Evolutionary conservation across 2,113 vertebrate genomes (phyloP).

Genomic region (Myxocyprinus asiaticus): DNA sequence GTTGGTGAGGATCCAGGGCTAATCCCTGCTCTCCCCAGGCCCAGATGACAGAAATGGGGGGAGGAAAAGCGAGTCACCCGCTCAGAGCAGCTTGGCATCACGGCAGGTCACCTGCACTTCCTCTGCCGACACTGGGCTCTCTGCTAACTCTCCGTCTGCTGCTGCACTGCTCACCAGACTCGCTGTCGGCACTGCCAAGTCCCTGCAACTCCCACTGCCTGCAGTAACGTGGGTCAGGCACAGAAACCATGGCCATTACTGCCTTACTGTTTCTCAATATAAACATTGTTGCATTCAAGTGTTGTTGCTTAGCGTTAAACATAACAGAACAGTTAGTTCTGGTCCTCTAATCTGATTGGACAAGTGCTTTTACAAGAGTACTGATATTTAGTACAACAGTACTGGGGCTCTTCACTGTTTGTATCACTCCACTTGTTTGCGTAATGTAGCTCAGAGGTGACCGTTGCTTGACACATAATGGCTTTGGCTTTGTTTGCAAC

Average conservation of each 20-base stretch:
- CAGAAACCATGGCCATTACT: neutral
- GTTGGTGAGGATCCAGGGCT: conserved; percentile 41
- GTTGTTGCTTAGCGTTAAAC: no score
- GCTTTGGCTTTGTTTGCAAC: no score
- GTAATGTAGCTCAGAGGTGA: no score
- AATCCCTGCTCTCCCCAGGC: conserved; percentile 42
- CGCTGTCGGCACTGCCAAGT: conserved; percentile 30
- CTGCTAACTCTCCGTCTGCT: conserved; percentile 53
- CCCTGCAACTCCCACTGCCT: conserved; percentile 4
- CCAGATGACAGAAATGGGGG: conserved; percentile 45
- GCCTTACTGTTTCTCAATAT: neutral
- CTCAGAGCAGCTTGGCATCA: conserved; percentile 47
- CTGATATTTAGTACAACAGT: no score
- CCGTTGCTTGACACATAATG: no score
- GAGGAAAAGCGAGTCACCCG: conserved; percentile 33
- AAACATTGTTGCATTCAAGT: no score
- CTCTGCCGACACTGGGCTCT: conserved; percentile 43
- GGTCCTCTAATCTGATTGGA: no score
- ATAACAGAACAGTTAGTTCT: no score
- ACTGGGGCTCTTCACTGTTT: no score
- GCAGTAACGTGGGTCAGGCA: conserved; percentile 20
- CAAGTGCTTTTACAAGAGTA: no score
- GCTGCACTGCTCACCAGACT: conserved; percentile 27
- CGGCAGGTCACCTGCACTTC: conserved; percentile 59
- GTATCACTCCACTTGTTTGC: no score